Base-by-base conservation (phyloP, 37 sponge, comb jelly and placozoan genomes). In the Ianthella basta region DNA sequence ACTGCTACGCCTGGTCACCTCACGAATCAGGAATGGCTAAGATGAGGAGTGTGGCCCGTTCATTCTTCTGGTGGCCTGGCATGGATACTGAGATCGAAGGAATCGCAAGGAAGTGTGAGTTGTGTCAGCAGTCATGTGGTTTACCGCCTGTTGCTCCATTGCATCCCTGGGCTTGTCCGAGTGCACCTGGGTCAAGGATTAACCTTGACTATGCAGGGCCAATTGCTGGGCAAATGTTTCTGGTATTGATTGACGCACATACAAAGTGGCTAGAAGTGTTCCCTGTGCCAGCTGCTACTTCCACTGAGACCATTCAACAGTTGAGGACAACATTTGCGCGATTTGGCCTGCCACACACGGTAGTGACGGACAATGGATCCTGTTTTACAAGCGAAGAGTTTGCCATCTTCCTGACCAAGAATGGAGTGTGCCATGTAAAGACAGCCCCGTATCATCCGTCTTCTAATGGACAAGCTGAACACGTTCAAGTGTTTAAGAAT, bases 61-160 rank as follows among this genome's bases (percentile, higher is more conserved):
- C 36, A 4, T 66, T 59, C n/a, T 23, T 82, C 4, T 82, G 83
- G 83, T 82, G 83, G 83, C 83, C 83, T n/a, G 41, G 67, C 30
- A 63, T 82, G 65, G 83, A 82, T 82, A n/a, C 64, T 13, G 83
- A 82, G 25, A 64, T 38, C 39, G 50, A 20, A 55, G 50, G 24
- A 20, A 10, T 44, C 6, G 50, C 50, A 44, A 44, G 8, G 50
- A 44, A 44, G 23, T 79, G 55, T 79, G 23, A 50, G 24, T 53
- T 23, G 25, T 79, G 55, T 13, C 80, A 44, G 55, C 29, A 29
- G 50, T 14, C 29, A 40, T 20, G 56, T 27, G 20, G 20, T 2
- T 16, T 20, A 40, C 80, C 80, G 23, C 55, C 55, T 21, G 24
- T 24, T 13, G 80, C 80, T 25, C 80, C 80, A 33, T n/a, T n/a